These are phyloP conservation scores for Halyomorpha halys DNA, from an alignment of 1,140 invertebrate species.

Conservation along the genomic window DNA sequence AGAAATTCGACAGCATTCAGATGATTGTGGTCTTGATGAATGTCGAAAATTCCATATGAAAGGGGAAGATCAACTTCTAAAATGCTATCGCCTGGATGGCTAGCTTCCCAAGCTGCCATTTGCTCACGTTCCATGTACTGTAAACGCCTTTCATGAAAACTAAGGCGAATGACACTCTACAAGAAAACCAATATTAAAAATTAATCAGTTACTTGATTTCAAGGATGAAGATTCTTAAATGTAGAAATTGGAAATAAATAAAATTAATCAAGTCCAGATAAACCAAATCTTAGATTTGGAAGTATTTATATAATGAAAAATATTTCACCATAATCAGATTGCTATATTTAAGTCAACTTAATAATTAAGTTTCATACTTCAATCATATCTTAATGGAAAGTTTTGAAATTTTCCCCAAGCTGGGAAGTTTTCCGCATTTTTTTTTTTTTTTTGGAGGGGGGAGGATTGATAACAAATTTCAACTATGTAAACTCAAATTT, in stretches of 20 bases:
- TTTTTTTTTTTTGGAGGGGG: too few species aligned
- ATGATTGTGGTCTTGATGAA: conserved; percentile 58
- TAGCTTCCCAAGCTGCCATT: conserved; percentile 78
- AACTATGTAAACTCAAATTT: too few species aligned
- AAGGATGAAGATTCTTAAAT: neutral
- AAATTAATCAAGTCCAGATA: neutral
- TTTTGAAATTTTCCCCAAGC: too few species aligned
- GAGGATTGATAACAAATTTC: too few species aligned
- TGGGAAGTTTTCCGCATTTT: too few species aligned
- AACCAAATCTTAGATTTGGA: neutral
- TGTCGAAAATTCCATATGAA: conserved; percentile 81
- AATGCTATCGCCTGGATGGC: conserved; percentile 79
- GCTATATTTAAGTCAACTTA: too few species aligned
- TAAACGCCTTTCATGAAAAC: conserved; percentile 90
- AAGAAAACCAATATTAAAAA: conserved; percentile 33
- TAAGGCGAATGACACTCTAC: conserved; percentile 79
- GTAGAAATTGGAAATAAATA: neutral
- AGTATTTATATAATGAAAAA: neutral
- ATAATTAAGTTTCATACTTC: too few species aligned
- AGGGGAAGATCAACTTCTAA: conserved; percentile 87
- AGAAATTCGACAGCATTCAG: conserved; percentile 79
- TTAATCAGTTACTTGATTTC: too few species aligned
- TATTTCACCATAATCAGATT: neutral
- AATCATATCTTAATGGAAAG: too few species aligned
- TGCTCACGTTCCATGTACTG: conserved; percentile 93